phyloP scores from a whole-genome alignment of 2,113 vertebrate species.

The Chaetura pelagica region DNA sequence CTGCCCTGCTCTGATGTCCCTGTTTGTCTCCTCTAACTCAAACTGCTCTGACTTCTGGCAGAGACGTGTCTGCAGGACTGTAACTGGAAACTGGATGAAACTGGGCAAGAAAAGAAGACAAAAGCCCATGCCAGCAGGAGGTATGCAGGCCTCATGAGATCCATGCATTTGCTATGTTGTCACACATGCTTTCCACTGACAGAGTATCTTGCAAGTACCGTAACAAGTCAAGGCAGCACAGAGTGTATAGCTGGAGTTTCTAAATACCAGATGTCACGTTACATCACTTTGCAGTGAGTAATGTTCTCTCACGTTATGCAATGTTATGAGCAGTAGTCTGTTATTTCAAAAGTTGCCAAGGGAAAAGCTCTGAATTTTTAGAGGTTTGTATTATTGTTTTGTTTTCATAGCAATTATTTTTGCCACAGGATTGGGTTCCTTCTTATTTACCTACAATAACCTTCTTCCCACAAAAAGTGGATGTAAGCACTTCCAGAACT shows the following conservation, averaged over 20 bases:
- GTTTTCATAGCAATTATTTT: neutral
- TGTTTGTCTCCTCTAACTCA: fast-evolving
- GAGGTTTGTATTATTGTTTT: neutral
- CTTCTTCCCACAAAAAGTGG: neutral
- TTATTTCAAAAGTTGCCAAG: neutral
- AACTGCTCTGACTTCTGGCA: neutral
- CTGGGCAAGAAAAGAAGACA: neutral
- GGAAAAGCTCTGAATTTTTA: neutral
- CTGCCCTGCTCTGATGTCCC: neutral
- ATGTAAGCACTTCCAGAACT: neutral
- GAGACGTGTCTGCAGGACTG: neutral
- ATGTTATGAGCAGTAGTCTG: neutral
- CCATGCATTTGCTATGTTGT: neutral
- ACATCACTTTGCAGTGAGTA: neutral
- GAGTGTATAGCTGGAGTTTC: neutral
- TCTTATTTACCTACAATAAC: neutral
- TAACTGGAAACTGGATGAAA: neutral
- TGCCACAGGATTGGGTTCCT: fast-evolving
- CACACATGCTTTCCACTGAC: neutral
- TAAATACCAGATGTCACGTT: slow-evolving; percentile 21
- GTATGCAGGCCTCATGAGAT: neutral
- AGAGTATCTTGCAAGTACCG: neutral
- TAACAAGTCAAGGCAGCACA: slow-evolving; percentile 16
- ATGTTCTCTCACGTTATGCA: neutral
- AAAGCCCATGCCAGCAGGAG: neutral